Evolutionary conservation across 2,797 vertebrate genomes (phyloP), one percentile per base, ranked within the genome.

Genomic region (Mormyrops attenuatus): DNA sequence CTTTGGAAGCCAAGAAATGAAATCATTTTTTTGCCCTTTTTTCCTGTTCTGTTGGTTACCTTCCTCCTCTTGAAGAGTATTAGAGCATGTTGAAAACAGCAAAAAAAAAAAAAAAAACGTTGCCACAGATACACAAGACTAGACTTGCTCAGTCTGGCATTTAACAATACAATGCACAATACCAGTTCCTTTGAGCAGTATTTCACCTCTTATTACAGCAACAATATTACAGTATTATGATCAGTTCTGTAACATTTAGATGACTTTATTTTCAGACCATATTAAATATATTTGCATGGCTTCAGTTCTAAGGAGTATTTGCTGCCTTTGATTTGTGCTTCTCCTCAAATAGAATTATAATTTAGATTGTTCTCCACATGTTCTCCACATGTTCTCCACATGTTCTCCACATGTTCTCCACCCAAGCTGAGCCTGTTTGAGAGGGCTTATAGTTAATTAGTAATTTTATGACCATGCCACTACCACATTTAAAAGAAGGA

Each of bases 1-100:
- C 73, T 92, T 89, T 85, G 90, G 57, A 88, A 41, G 57, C 55
- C 34, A 63, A 53, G 30, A 93, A 93, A 93, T 93, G 89, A 94
- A 95, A 95, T 94, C 5, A 73, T 73, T 73, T 73, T 30, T 73
- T 90, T 88, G 90, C 90, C 90, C 89, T 73, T 41, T 88, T 84
- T n/a, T 69, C 30, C 86, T 90, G 52, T n/a, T 88, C 89, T 88
- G n/a, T 89, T 34, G 69, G 26, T 80, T 86, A 60, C n/a, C 26
- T 55, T 90, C 80, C 26, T 88, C 52, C 69, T 84, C 53, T 73
- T 52, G 20, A 50, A 86, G 63, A 73, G 49, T 57, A 57, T 82
- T 26, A 85, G 6, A 85, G 52, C 34, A 26, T 50, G 22, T 49
- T 69, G 11, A 69, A 69, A 34, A 69, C 26, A 34, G 11, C 3